Evolutionary conservation across 1,140 invertebrate genomes (phyloP).

Genomic region (Ceratina japonica): DNA sequence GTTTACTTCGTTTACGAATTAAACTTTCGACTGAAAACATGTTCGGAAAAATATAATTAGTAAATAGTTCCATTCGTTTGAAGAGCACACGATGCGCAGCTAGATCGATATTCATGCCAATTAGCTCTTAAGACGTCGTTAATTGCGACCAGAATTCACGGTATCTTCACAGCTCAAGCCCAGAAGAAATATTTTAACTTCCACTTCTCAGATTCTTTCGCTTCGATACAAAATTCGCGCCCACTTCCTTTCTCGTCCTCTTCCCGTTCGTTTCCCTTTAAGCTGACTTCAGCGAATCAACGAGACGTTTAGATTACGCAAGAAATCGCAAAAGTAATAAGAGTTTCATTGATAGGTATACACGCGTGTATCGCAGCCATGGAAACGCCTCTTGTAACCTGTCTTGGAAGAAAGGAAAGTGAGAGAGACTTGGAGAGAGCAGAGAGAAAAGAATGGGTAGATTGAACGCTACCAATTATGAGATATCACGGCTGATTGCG

Average conservation of each 20-base stretch:
- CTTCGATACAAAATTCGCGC: not conserved
- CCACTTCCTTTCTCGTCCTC: not conserved
- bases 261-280: conserved; percentile 13
- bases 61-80: no score
- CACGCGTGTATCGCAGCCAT: conserved; percentile 18
- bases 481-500: conserved; percentile 70
- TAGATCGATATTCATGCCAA: not conserved
- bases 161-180: not conserved
- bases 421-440: not conserved
- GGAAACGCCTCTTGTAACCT: conserved; percentile 59
- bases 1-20: no score
- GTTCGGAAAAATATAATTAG: no score
- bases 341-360: conserved; percentile 41
- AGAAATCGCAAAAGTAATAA: conserved; percentile 59
- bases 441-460: conserved; percentile 38
- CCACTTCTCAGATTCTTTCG: conserved; percentile 34
- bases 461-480: conserved; percentile 72
- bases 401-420: conserved; percentile 43
- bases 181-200: not conserved
- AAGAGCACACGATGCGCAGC: not conserved
- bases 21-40: no score
- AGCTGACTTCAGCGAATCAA: conserved; percentile 34
- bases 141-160: not conserved
- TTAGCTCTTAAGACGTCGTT: not conserved
- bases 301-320: conserved; percentile 49